phyloP scores from a whole-genome alignment of 2,113 vertebrate species.

The Otis tarda region DNA sequence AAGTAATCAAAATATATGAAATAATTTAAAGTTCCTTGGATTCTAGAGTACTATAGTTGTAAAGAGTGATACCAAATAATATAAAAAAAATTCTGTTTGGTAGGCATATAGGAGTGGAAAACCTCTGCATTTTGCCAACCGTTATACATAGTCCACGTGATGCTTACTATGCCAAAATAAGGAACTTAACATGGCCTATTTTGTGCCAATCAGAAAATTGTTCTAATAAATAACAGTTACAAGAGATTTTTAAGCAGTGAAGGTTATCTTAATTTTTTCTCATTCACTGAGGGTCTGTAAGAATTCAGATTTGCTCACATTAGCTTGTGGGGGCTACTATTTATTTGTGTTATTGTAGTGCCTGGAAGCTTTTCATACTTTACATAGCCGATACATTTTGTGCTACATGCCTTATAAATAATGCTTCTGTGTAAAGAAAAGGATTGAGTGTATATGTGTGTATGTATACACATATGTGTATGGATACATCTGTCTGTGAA shows the following conservation, averaged over 20 bases:
- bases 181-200: neutral
- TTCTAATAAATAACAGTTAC: neutral
- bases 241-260: neutral
- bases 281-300: neutral
- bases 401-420: neutral
- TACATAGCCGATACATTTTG: neutral
- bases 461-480: fast-evolving
- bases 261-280: neutral
- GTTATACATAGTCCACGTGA: neutral
- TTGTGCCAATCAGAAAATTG: neutral
- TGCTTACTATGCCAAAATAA: neutral
- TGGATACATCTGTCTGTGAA: neutral
- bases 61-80: neutral
- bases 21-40: neutral
- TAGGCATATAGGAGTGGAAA: neutral
- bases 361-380: neutral
- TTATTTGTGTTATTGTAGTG: neutral
- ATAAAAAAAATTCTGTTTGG: neutral
- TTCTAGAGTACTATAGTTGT: neutral
- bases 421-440: neutral
- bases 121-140: neutral
- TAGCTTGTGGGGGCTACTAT: neutral
- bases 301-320: neutral
- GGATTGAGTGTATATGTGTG: neutral
- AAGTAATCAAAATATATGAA: neutral